Base-by-base conservation (phyloP, 2,888 invertebrate genomes). In the Yponomeuta plumbellus region DNA sequence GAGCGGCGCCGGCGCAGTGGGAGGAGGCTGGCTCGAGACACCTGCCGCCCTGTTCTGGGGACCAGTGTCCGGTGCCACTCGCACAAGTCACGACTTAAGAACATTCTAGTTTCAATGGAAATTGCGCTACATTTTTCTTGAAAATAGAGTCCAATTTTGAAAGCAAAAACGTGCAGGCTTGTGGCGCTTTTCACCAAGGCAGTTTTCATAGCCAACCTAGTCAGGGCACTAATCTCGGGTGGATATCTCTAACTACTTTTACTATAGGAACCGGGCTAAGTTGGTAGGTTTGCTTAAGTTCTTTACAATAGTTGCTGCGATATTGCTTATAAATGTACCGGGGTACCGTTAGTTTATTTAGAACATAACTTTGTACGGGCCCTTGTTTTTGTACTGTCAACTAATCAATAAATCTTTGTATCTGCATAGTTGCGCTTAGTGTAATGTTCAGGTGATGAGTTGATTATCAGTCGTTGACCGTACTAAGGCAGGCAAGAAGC, bases 21-120 rank as follows among this genome's bases (percentile, higher is more conserved):
- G 90, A 88, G 90, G 89, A 88, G 89, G 88, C 86, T 73, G 83
- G 74, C 75, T 71, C 80, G 84, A 81, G 85, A 88, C 90, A 91
- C 90, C 90, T 91, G 90, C 90, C 90, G 88, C 90, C 90, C 90
- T 85, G 89, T 86, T 87, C 88, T 84, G 74, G 80, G 79, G 77
- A 88, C 86, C 84, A 85, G 85, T 83, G 81, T 80, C 71, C 68
- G 70, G 69, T 70, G 68, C 66, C 68, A 73, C 69, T 67, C 67
- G 68, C 67, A 66, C 70, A 69, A 70, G 64, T 70, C 80, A 78
- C 67, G 76, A 56, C 71, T 65, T 70, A 80, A 77, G 72, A 68
- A 66, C 68, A 34, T 21, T 39, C 44, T 66, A 23, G 23, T 63
- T 65, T 71, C 73, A 64, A 69, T 69, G 65, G 84, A 78, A 40